phyloP scores from a whole-genome alignment of 2,888 invertebrate genomes.

The Elysia crispata region DNA sequence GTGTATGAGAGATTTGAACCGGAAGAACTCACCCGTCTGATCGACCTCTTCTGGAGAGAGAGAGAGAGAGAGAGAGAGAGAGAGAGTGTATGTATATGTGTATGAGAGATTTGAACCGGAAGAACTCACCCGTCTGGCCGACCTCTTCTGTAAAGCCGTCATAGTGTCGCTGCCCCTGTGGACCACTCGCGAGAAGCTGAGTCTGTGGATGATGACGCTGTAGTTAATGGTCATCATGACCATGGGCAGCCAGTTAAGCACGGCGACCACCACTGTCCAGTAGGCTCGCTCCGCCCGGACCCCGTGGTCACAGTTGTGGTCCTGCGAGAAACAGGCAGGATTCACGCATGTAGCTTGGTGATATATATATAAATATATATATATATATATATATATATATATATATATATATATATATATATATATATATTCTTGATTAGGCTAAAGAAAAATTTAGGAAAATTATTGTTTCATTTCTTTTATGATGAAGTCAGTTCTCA shows the following conservation, averaged over 20 bases:
- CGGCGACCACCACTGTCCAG: slow-evolving; percentile 69
- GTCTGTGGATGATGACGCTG: slow-evolving; percentile 63
- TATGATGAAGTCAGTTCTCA: too few relatives aligned
- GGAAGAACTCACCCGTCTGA: too few relatives aligned
- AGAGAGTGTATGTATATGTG: too few relatives aligned
- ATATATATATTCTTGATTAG: slow-evolving; percentile 9
- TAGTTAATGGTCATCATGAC: slow-evolving; percentile 64
- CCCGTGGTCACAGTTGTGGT: slow-evolving; percentile 63
- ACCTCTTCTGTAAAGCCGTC: slow-evolving; percentile 63
- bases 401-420: background rate
- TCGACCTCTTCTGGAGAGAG: too few relatives aligned
- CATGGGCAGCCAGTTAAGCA: slow-evolving; percentile 73
- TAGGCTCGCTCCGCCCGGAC: slow-evolving; percentile 63
- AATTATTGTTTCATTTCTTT: too few relatives aligned
- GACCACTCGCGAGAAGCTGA: slow-evolving; percentile 62
- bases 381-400: background rate
- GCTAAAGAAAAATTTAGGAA: too few relatives aligned
- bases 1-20: too few relatives aligned
- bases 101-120: too few relatives aligned
- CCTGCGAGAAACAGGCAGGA: slow-evolving; percentile 5
- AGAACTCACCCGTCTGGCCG: slow-evolving; percentile 62
- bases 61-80: too few relatives aligned
- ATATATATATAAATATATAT: background rate
- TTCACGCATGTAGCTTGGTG: background rate
- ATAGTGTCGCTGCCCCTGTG: slow-evolving; percentile 57